Percentiles rank a stretch among this genome's conserved stretches.
Evolutionary conservation across 2,113 vertebrate genomes (phyloP).

Genomic region (Vicugna pacos): DNA sequence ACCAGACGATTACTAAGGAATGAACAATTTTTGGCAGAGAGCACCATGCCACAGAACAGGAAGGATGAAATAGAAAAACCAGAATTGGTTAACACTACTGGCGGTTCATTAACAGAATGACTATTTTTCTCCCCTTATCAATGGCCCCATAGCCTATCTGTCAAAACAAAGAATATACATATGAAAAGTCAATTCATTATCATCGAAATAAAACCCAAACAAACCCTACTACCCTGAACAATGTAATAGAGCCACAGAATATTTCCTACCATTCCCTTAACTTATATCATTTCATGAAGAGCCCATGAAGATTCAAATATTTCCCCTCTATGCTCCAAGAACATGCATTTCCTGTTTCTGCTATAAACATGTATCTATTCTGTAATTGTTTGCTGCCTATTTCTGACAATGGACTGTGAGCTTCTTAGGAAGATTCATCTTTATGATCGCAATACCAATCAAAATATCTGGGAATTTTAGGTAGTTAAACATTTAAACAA

Average conservation of each 20-base stretch:
- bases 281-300: neutral
- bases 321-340: neutral
- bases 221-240: neutral
- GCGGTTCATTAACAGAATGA: neutral
- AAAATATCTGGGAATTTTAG: neutral
- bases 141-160: neutral
- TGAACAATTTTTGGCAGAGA: neutral
- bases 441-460: neutral
- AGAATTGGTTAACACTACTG: neutral
- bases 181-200: neutral
- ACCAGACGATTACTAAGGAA: neutral
- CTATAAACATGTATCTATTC: neutral
- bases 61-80: constrained; percentile 30
- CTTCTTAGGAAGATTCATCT: neutral
- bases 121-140: neutral
- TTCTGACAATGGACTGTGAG: neutral
- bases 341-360: neutral
- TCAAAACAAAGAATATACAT: neutral
- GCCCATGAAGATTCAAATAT: neutral
- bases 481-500: neutral
- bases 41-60: neutral
- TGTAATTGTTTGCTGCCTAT: neutral
- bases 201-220: neutral
- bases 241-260: neutral
- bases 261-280: neutral